Evolutionary conservation across 2,113 vertebrate species (phyloP), one percentile per base, ranked within the genome.

Genomic region (Peromyscus leucopus): DNA sequence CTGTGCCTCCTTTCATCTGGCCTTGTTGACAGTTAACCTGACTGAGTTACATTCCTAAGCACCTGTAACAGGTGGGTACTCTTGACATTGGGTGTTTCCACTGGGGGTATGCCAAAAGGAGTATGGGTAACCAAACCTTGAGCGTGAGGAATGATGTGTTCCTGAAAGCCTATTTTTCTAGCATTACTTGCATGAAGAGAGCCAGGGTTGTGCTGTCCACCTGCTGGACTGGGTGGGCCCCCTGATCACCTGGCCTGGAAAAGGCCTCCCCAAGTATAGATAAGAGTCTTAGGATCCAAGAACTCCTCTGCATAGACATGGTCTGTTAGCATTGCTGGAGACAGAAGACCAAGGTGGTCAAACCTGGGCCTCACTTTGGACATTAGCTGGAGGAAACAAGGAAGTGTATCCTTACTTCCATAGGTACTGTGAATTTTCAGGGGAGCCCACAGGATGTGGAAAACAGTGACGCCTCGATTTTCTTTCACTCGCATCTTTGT

Each of bases 61-160:
- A 94, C 39, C 21, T 57, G 39, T n/a, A 75, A 46, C 55, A 95
- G 78, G 39, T 89, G 76, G 39, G 3, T 87, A 46, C n/a, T 78
- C 31, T 46, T 89, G 95, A 69, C 33, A 69, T 67, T 31, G 55
- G 21, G 51, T 76, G 39, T 95, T 96, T 96, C 42, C 65, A 89
- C 87, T 74, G 26, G 51, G 51, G 55, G 1, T 87, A 28, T 69
- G 1, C 84, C 0, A 59, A 92, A 51, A 97, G 51, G 97, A 92
- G 79, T 59, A 67, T 6, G 84, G 80, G 8, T 61, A 94, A 31
- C 0, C 0, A 92, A 90, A 33, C 0, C 80, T 61, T 97, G 96
- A 94, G 89, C 80, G n/a, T 85, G 46, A 92, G 55, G 74, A 83
- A 33, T 69, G 31, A 74, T 51, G 19, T 86, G 72, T 90, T 63